Base-by-base conservation (phyloP, 2,888 invertebrate genomes). In the Lymantria monacha region DNA sequence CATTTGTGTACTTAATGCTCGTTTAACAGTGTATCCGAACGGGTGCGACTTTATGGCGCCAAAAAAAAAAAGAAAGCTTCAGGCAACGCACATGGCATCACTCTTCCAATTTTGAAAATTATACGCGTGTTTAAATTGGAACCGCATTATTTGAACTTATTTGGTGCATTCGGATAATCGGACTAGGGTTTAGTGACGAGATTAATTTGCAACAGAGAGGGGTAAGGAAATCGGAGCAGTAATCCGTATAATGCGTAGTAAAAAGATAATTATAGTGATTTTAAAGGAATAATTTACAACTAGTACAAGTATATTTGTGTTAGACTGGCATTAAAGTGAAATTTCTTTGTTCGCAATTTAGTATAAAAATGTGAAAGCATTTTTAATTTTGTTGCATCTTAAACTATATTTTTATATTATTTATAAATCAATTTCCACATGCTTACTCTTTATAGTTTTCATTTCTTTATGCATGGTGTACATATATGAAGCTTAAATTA, bases 141-240 rank as follows among this genome's bases (percentile, higher is more conserved):
- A 74, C 79, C 82, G 76, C 83, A 76, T 81, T 78, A 81, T 81
- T 81, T 72, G 79, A 82, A 79, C 79, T 70, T 70, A 76, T 85
- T 82, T 80, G 79, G 76, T 55, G 41, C 45, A 74, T 80, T 76
- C 69, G 70, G 72, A 69, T 87, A 85, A 87, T 87, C 87, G 83
- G 79, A 83, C 83, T 83, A 80, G 76, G 81, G 80, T 83, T 85
- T 71, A 81, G 83, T 83, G 87, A 87, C 85, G 83, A 83, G 86
- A 87, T 87, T 87, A 87, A 82, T 85, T 41, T 81, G 83, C 81
- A 76, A 83, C 79, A 72, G 72, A 73, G 66, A 56, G 72, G 70
- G 73, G 79, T 69, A 65, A 72, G 67, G 65, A 75, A 78, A 76
- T 79, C 76, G 70, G 72, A 66, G 58, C 62, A 53, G 66, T 81